phyloP scores from a whole-genome alignment of 2,888 invertebrate genomes.

The Lithophane semibrunnea region DNA sequence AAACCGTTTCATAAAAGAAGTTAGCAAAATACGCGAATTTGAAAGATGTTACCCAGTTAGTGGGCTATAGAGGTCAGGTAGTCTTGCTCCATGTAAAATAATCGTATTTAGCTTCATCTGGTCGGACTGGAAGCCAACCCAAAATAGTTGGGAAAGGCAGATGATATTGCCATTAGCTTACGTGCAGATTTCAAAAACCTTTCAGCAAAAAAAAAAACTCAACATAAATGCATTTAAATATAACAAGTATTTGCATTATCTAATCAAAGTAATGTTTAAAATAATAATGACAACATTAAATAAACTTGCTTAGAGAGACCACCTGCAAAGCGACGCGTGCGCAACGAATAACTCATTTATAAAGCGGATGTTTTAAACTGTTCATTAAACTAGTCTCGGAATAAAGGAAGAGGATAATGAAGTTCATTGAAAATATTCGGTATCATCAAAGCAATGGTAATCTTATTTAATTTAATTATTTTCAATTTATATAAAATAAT shows the following conservation, averaged over 20 bases:
- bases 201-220: neutral
- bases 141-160: no score
- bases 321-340: constrained; percentile 67
- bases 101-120: no score
- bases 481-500: neutral
- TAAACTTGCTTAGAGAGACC: constrained; percentile 63
- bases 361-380: constrained; percentile 58
- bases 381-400: constrained; percentile 56
- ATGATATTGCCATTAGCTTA: no score
- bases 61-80: no score
- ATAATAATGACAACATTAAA: constrained; percentile 39
- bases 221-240: neutral
- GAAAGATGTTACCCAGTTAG: no score
- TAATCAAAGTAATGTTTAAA: constrained; percentile 24
- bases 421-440: constrained; percentile 45
- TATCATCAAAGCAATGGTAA: constrained; percentile 37
- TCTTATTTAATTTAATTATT: constrained; percentile 6
- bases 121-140: no score
- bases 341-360: constrained; percentile 58
- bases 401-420: constrained; percentile 55
- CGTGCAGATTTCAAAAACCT: neutral
- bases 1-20: neutral
- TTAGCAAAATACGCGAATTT: neutral
- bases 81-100: no score
- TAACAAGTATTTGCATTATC: neutral